phyloP scores from a whole-genome alignment of 92 coral and sea anemone genomes.

The Bergia puertoricense region DNA sequence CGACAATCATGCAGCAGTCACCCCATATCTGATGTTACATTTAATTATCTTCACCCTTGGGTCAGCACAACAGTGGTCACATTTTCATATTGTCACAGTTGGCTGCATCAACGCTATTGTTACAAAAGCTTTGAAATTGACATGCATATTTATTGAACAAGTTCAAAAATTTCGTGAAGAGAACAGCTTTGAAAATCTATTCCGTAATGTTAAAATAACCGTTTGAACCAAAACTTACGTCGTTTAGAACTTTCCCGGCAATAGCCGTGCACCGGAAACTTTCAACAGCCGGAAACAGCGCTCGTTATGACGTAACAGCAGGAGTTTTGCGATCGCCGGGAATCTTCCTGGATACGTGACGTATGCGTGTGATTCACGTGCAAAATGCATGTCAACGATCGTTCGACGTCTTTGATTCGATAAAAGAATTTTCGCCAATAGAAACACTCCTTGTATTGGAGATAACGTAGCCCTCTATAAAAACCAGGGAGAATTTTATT shows the following conservation, averaged over 20 bases:
- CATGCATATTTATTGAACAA: too few species aligned
- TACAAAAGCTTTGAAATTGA: too few species aligned
- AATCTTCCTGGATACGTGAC: neutral
- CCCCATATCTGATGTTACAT: too few species aligned
- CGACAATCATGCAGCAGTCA: too few species aligned
- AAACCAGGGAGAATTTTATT: neutral
- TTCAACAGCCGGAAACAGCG: neutral
- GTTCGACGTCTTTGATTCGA: constrained; percentile 2
- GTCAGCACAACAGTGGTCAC: too few species aligned
- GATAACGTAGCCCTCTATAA: neutral
- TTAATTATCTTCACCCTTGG: too few species aligned
- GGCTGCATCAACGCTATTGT: too few species aligned
- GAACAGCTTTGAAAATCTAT: too few species aligned
- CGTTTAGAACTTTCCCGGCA: neutral
- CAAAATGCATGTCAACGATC: neutral
- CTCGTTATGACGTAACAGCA: constrained; percentile 41
- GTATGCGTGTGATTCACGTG: constrained; percentile 33
- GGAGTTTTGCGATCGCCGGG: neutral
- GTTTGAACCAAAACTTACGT: neutral
- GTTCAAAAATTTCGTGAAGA: too few species aligned
- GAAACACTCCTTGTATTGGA: constrained; percentile 3
- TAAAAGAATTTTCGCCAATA: constrained; percentile 14
- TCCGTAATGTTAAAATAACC: too few species aligned
- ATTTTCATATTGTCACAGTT: too few species aligned
- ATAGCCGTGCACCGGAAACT: too few species aligned